Conservation (phyloP, 2,797 vertebrate species). For the Thalassophryne amazonica region DNA sequence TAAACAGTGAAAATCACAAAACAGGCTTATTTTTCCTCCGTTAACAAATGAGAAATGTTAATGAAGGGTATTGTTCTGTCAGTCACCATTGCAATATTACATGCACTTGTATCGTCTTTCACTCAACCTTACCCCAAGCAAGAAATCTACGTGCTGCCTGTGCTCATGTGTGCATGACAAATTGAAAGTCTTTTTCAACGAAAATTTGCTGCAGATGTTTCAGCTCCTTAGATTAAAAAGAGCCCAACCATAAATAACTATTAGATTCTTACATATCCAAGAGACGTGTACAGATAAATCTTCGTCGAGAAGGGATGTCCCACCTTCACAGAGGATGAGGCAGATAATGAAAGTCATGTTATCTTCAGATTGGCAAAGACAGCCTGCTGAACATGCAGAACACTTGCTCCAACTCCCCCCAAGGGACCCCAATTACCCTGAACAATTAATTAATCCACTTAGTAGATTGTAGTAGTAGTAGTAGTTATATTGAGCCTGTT, state of each 20-base stretch:
- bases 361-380: conserved; percentile 46
- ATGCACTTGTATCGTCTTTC: conserved; percentile 12
- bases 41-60: not conserved
- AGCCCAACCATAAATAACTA: conserved; percentile 76
- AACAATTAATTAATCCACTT: no score
- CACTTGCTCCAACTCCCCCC: conserved; percentile 6
- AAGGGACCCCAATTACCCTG: no score
- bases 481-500: no score
- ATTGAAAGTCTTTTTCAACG: conserved; percentile 60
- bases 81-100: not conserved
- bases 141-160: conserved; percentile 16
- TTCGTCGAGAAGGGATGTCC: conserved; percentile 49
- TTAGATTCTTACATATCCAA: conserved; percentile 64
- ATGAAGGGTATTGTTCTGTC: conserved; percentile 3
- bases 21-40: no score
- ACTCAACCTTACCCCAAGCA: conserved; percentile 10
- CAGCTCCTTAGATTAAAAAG: conserved; percentile 70
- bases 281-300: conserved; percentile 56
- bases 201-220: conserved; percentile 59
- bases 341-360: conserved; percentile 50
- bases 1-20: conserved; percentile 16
- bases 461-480: no score
- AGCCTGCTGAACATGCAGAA: conserved; percentile 43
- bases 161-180: conserved; percentile 51
- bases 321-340: conserved; percentile 49